phyloP scores from a whole-genome alignment of 1,140 invertebrate genomes.

The Micrasema minimum region DNA sequence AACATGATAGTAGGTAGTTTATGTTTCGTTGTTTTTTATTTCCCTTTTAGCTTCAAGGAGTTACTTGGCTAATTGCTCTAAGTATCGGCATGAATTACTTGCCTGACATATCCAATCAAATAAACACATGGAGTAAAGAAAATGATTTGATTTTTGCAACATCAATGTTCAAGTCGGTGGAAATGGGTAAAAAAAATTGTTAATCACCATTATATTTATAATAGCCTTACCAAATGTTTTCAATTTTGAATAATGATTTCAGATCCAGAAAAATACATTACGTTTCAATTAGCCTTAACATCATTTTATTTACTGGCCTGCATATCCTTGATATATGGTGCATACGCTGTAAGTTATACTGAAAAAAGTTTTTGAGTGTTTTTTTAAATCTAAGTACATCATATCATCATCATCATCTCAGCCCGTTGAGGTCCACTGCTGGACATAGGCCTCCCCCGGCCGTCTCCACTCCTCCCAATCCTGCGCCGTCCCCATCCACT shows the following conservation, averaged over 20 bases:
- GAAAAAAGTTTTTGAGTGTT: no score
- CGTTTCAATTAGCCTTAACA: conserved; percentile 23
- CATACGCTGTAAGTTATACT: conserved; percentile 42
- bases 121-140: conserved; percentile 39
- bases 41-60: conserved; percentile 42
- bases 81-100: conserved; percentile 30
- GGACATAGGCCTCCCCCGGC: no score
- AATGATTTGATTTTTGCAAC: conserved; percentile 39
- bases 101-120: conserved; percentile 29
- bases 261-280: conserved; percentile 47
- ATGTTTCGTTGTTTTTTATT: no score
- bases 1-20: no score
- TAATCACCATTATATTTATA: no score
- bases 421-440: no score
- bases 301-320: conserved; percentile 42
- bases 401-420: no score
- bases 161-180: conserved; percentile 20
- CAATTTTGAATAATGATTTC: conserved; percentile 22
- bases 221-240: not conserved
- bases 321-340: conserved; percentile 42
- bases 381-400: no score
- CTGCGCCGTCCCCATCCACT: no score
- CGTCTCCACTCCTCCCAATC: no score
- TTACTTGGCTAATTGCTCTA: conserved; percentile 25
- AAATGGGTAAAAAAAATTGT: conserved; percentile 34